Percentiles rank a stretch among this genome's conserved stretches.
Evolutionary conservation across 1,140 invertebrate species (phyloP).

Genomic region (Trachymyrmex cornetzi): DNA sequence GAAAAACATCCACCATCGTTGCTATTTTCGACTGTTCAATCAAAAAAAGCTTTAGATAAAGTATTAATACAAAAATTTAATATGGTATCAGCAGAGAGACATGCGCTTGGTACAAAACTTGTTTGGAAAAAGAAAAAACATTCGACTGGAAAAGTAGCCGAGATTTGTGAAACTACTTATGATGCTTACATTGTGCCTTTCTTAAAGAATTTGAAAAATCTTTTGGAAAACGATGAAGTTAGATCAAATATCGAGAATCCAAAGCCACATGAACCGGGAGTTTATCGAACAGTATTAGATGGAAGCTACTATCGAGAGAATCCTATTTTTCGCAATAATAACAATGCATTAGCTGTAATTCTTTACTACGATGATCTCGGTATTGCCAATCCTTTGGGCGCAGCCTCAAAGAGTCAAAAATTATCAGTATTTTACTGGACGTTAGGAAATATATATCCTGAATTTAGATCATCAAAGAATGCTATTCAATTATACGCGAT

Average conservation of each 20-base stretch:
- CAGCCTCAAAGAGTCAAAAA: too few species aligned
- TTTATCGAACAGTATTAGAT: neutral
- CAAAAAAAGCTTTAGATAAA: neutral
- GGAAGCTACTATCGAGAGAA: neutral
- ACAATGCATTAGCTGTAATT: too few species aligned
- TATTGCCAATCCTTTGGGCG: too few species aligned
- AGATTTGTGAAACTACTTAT: neutral
- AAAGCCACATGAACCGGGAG: neutral
- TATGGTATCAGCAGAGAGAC: neutral
- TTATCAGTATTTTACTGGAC: too few species aligned
- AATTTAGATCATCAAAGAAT: too few species aligned
- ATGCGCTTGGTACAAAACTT: neutral
- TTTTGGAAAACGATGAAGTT: neutral
- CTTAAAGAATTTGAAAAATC: neutral
- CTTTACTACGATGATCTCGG: too few species aligned
- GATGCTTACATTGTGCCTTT: neutral
- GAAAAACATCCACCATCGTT: neutral
- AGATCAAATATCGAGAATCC: constrained; percentile 8
- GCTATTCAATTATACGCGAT: too few species aligned
- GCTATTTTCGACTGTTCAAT: neutral
- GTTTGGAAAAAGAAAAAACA: neutral
- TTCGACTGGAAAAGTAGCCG: neutral
- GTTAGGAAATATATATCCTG: too few species aligned
- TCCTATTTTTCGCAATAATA: too few species aligned
- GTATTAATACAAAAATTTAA: neutral